Base-by-base conservation (phyloP, 2,888 invertebrate genomes). In the Philopedon plagiatum region DNA sequence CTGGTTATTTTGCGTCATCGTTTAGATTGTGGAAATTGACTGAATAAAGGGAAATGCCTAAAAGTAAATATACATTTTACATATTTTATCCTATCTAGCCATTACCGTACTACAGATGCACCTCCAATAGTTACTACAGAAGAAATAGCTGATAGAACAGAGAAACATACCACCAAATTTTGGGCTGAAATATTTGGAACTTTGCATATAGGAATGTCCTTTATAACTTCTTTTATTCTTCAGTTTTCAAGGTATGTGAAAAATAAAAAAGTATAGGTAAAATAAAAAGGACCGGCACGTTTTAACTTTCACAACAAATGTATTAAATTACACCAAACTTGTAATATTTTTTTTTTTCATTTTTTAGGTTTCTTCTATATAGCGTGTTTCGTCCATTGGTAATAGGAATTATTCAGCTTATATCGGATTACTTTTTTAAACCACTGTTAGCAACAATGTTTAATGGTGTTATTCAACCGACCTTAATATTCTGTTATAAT, bases 121-220 rank as follows among this genome's bases (percentile, higher is more conserved):
- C 88, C 89, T n/a, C 91, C 91, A 0, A 83, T 89, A 23, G 83
- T 90, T 8, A 78, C 84, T 11, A 87, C 90, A 0, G 90, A 91
- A 73, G 82, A 87, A 29, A 80, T 89, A 21, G 89, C 90, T 0
- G 89, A 91, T 74, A 88, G 87, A 77, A 89, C 90, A 0, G 90
- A 90, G 66, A 83, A 85, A 56, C 87, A 87, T 73, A 89, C 90
- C 1, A 90, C 89, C 0, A 86, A 87, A 78, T 91, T 91, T 80
- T 92, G 91, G 91, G 91, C 91, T 0, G 91, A 91, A 78, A 85
- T 91, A 72, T 91, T 91, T 78, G 91, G 91, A 0, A 86, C 88
- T 1, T 80, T 91, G 19, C 90, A 91, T 78, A 88, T 92, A 58
- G 88, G 86, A 26, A 85, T 89, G 7, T 87, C 90, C 0, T 91